phyloP scores from a whole-genome alignment of 2,113 vertebrate genomes.

The Monopterus albus region DNA sequence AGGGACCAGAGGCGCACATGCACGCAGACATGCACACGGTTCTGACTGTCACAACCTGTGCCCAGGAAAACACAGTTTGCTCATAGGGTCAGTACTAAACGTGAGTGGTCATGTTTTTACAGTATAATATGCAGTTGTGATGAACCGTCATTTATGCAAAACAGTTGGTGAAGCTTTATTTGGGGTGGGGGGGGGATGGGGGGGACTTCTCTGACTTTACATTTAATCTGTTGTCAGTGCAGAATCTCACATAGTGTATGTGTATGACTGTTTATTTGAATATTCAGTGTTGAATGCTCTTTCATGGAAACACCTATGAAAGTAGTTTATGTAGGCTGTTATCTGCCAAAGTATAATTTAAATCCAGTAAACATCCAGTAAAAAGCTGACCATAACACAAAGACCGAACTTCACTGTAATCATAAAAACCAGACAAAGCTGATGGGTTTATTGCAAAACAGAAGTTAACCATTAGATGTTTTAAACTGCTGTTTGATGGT shows the following conservation, averaged over 20 bases:
- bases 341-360: conserved; percentile 42
- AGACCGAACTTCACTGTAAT: conserved; percentile 39
- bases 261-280: conserved; percentile 25
- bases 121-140: conserved; percentile 71
- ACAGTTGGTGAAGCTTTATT: too few species aligned
- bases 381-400: conserved; percentile 56
- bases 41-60: conserved; percentile 11
- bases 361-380: conserved; percentile 38
- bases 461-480: conserved; percentile 15
- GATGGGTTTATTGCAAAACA: conserved; percentile 1
- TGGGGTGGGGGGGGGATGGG: too few species aligned
- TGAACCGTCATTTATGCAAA: conserved; percentile 52
- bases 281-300: conserved; percentile 26
- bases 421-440: conserved; percentile 37
- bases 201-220: too few species aligned
- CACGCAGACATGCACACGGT: conserved; percentile 21
- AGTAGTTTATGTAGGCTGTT: conserved; percentile 26
- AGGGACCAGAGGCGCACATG: conserved; percentile 31
- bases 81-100: conserved; percentile 64
- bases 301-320: conserved; percentile 37
- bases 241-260: neutral
- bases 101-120: conserved; percentile 75
- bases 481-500: conserved; percentile 3
- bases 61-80: conserved; percentile 31
- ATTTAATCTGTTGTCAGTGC: conserved; percentile 26